Base-by-base conservation (phyloP, 2,797 vertebrate species). In the Enteromius radiatus region DNA sequence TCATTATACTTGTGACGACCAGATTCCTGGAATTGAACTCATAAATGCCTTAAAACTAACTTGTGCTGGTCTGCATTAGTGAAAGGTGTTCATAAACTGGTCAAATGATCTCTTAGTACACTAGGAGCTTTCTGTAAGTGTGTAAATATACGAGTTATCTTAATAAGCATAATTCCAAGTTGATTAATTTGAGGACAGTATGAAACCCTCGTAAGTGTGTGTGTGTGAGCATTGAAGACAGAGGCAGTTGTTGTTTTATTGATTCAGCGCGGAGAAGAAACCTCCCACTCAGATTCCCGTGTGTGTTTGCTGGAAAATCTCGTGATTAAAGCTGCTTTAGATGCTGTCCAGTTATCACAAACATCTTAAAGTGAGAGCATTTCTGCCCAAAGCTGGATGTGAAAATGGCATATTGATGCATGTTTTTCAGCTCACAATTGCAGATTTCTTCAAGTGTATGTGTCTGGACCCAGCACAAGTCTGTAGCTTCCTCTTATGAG, bases 181-280 rank as follows among this genome's bases (percentile, higher is more conserved):
- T 17, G 54, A 59, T 70, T 59, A 59, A 21, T 73, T 49, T 12
- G 28, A 65, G 56, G 28, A 21, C 43, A 74, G 61, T 49, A 26
- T 49, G 28, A 31, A 52, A 9, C 33, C 12, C 2, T 33, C 2
- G 15, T 45, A 7, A 6, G 47, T 52, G 70, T 75, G 52, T 56
- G 45, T 67, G 23, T 83, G 47, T 80, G 86, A 86, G 88, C 86
- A 81, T 84, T 76, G 83, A 78, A 38, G 85, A 71, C 80, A 78
- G 81, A 80, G 87, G 43, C 83, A 75, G 84, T 80, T 81, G 73
- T 67, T 82, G 86, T 82, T 68, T 81, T 76, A 81, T 63, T 59
- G 74, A 83, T 67, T 65, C 36, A 54, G 26, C n/a, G 69, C 36
- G 10, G 21, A 82, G 76, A 79, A 52, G 69, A 73, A 73, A 23